A percentile compares a stretch with the other conserved stretches of the same genome.
These are phyloP conservation scores for Enteromius treurensis DNA, from an alignment of 2,797 vertebrate species.

Conservation along the genomic window DNA sequence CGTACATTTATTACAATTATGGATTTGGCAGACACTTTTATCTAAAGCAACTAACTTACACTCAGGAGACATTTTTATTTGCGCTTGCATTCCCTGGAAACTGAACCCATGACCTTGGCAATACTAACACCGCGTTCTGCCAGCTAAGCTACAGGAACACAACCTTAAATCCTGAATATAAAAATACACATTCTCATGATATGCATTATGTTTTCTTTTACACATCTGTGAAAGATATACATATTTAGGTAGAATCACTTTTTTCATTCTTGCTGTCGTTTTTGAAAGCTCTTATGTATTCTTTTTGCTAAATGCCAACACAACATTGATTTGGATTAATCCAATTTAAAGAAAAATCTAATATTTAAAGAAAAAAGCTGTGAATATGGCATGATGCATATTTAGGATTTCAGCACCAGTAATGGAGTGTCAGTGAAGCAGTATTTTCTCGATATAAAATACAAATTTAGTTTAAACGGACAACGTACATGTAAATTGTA, in stretches of 20 bases:
- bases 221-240: background rate
- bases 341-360: background rate
- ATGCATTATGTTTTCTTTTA: background rate
- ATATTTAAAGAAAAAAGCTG: background rate
- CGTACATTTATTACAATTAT: background rate
- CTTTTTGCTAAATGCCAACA: background rate
- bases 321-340: background rate
- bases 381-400: background rate
- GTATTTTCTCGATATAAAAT: background rate
- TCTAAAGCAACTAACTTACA: background rate
- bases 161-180: conserved; percentile 10
- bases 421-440: background rate
- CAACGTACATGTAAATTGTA: background rate
- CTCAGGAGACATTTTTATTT: conserved; percentile 16
- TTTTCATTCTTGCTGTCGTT: background rate
- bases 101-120: conserved; percentile 13
- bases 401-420: background rate
- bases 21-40: conserved; percentile 13
- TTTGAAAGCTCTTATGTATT: background rate
- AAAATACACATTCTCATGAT: background rate
- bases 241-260: background rate
- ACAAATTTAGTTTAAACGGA: background rate
- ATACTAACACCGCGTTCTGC: background rate
- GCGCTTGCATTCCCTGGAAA: background rate
- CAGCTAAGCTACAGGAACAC: background rate